Base-by-base conservation (phyloP, 2,797 vertebrate species). In the Acestrorhynchus altus region DNA sequence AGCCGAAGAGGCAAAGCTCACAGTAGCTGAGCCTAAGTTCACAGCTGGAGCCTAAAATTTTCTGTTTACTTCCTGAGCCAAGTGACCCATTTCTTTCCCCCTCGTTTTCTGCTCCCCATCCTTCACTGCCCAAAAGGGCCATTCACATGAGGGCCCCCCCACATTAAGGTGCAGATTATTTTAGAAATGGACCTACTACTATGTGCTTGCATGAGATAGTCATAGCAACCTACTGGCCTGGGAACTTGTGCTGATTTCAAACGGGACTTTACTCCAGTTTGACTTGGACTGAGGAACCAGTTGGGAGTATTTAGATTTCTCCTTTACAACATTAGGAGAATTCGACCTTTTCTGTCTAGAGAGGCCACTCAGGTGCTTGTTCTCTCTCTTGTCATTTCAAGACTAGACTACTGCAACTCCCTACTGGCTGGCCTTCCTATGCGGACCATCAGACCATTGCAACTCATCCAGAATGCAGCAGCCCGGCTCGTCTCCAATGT, bases 31-130 rank as follows among this genome's bases (percentile, higher is more conserved):
- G 65, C 70, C 52, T 22, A 59, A 74, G 31, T 63, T 59, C 65
- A 78, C 72, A 49, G 70, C 74, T 67, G 60, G 59, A 66, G 69
- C 76, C 40, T 59, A 24, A 78, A 46, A 28, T 49, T 73, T 15
- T 40, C 64, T 76, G 74, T 81, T 85, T 77, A 66, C 75, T 67
- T 31, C 73, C 79, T 56, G 54, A 78, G 82, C 79, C 79, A 77
- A 56, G 51, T 67, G 83, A 83, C 83, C 79, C 46, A 80, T 72
- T 87, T 83, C 75, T 49, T 57, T n/a, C n/a, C 72, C 28, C 74
- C 52, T n/a, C 44, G 47, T 49, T 60, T 78, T 70, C 57, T 42
- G 6, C 54, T 68, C 54, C 10, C 70, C 39, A 63, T 52, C 65
- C 52, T 73, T 81, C 67, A 46, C 63, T 65, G 39, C 63, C 63